Evolutionary conservation across 2,797 vertebrate species (phyloP).

Genomic region (Bradypus variegatus): DNA sequence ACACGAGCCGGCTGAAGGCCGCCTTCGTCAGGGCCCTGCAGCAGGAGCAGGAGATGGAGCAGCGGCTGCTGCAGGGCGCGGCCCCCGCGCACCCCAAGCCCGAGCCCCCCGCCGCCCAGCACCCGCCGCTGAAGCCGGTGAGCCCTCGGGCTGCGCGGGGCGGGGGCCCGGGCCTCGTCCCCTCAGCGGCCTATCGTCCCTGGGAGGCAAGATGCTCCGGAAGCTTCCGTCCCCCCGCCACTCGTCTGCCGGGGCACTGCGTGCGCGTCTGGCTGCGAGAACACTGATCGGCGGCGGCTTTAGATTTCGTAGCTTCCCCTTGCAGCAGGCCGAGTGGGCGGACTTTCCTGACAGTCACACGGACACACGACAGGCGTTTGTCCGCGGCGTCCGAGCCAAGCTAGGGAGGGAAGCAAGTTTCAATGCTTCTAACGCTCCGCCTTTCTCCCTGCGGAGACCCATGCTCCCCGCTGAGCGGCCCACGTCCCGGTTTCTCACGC

Average conservation of each 20-base stretch:
- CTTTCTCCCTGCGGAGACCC: background rate
- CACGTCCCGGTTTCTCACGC: too few relatives aligned
- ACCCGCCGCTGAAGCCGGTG: constrained; percentile 92
- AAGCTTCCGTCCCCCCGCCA: background rate
- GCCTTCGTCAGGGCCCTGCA: constrained; percentile 98
- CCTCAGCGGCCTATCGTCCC: too few relatives aligned
- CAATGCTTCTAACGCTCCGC: background rate
- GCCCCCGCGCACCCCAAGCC: constrained; percentile 76
- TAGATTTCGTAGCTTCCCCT: constrained; percentile 34
- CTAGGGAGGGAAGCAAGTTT: constrained; percentile 32
- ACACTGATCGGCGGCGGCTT: constrained; percentile 59
- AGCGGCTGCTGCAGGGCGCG: constrained; percentile 86
- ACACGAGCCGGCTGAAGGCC: constrained; percentile 94
- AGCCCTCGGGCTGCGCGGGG: background rate
- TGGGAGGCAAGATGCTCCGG: background rate
- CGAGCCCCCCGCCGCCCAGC: constrained; percentile 76
- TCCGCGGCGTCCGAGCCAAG: constrained; percentile 32
- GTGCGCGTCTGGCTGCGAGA: background rate
- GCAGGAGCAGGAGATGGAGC: constrained; percentile 98
- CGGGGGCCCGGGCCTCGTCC: background rate
- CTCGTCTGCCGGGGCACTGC: constrained; percentile 11
- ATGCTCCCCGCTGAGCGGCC: background rate
- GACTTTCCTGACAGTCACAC: constrained; percentile 20
- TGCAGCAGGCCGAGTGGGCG: background rate
- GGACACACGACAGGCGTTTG: background rate